A percentile compares a stretch with the other conserved stretches of the same genome.
Conservation (phyloP, 2,888 invertebrate genomes). For the Notodonta ziczac region DNA sequence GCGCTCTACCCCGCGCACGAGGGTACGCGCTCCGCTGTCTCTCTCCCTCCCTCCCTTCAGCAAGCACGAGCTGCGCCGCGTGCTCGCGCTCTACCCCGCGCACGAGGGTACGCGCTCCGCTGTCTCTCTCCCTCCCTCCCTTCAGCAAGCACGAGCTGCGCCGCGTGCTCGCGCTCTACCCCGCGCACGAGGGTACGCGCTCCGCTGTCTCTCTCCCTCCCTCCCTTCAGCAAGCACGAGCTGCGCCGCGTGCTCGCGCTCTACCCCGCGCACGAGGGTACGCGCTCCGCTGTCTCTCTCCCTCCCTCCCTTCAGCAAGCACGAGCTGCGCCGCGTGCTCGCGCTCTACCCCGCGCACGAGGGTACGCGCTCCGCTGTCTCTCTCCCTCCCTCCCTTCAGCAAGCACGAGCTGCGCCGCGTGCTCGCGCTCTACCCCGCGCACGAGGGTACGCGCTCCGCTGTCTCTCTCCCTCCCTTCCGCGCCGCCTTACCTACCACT, state of each 20-base stretch:
- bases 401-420: too few species aligned
- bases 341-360: slow-evolving; percentile 86
- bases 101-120: slow-evolving; percentile 42
- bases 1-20: slow-evolving; percentile 91
- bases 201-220: slow-evolving; percentile 87
- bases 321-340: too few species aligned
- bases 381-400: too few species aligned
- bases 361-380: too few species aligned
- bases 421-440: too few species aligned
- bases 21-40: slow-evolving; percentile 36
- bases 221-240: slow-evolving; percentile 98
- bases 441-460: slow-evolving; percentile 51
- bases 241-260: slow-evolving; percentile 96
- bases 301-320: too few species aligned
- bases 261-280: slow-evolving; percentile 87
- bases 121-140: slow-evolving; percentile 92
- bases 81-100: slow-evolving; percentile 96
- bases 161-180: slow-evolving; percentile 97
- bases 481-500: too few species aligned
- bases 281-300: slow-evolving; percentile 19
- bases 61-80: slow-evolving; percentile 97
- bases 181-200: slow-evolving; percentile 69
- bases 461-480: too few species aligned
- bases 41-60: slow-evolving; percentile 97
- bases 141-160: slow-evolving; percentile 98